Evolutionary conservation across 2,113 vertebrate species (phyloP).

Genomic region (Calidris pygmaea): DNA sequence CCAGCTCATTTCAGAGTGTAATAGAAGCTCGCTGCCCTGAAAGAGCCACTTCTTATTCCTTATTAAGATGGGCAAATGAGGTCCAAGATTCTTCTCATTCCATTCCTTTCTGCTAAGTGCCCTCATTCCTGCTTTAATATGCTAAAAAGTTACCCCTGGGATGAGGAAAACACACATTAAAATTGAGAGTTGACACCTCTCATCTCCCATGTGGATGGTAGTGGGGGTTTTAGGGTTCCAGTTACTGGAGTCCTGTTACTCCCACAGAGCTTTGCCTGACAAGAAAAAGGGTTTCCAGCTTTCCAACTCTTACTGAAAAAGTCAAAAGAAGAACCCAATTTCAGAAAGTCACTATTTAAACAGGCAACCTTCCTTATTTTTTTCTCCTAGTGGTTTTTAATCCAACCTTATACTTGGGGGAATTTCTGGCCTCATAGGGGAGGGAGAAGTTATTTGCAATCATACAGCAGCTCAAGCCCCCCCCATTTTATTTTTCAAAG

Average conservation of each 20-base stretch:
- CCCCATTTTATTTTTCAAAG: not conserved
- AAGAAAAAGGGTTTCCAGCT: not conserved
- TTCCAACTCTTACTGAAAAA: not conserved
- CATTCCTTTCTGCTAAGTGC: not conserved
- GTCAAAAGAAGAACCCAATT: not conserved
- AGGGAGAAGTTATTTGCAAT: not conserved
- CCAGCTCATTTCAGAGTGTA: not conserved
- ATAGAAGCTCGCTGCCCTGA: not conserved
- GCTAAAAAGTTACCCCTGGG: conserved; percentile 3
- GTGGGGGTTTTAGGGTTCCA: not conserved
- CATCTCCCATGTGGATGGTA: not conserved
- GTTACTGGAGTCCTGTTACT: not conserved
- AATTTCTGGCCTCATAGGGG: not conserved
- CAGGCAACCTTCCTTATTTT: not conserved
- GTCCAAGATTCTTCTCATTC: not conserved
- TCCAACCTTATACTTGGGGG: not conserved
- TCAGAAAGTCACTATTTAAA: not conserved
- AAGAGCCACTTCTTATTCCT: not conserved
- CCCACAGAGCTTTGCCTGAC: not conserved
- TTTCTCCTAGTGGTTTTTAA: not conserved
- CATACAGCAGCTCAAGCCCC: not conserved
- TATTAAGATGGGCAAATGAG: not conserved
- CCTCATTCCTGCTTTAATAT: conserved; percentile 4
- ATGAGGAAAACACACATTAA: not conserved
- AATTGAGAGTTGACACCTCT: conserved; percentile 15